phyloP scores from a whole-genome alignment of 2,888 invertebrate species.

The Dilophus febrilis region DNA sequence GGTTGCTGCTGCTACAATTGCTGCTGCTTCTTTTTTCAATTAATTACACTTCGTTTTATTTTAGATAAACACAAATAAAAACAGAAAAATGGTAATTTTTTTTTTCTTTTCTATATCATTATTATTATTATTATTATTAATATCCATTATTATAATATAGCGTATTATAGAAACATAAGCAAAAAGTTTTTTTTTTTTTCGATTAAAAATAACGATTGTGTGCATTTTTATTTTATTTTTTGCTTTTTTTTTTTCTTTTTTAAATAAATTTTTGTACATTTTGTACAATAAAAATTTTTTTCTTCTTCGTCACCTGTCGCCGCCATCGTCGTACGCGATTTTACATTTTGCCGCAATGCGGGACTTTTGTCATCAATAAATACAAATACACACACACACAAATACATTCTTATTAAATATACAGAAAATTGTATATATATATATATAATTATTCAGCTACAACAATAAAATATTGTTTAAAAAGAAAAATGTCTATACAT shows the following conservation, averaged over 20 bases:
- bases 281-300: too few relatives aligned
- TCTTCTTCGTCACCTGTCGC: conserved; percentile 25
- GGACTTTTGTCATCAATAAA: conserved; percentile 18
- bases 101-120: background rate
- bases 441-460: too few relatives aligned
- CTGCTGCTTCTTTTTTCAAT: too few relatives aligned
- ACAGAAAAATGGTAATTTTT: conserved; percentile 1
- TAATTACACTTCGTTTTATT: too few relatives aligned
- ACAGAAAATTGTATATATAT: too few relatives aligned
- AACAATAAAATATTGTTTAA: too few relatives aligned
- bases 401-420: too few relatives aligned
- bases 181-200: too few relatives aligned
- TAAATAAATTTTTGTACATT: conserved; percentile 4
- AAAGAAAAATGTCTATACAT: too few relatives aligned
- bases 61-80: background rate
- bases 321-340: conserved; percentile 19
- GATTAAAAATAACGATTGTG: background rate
- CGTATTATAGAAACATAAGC: too few relatives aligned
- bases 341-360: conserved; percentile 30
- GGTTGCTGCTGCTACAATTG: too few relatives aligned
- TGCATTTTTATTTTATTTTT: background rate
- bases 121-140: background rate
- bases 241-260: conserved; percentile 5
- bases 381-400: too few relatives aligned
- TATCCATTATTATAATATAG: background rate